Evolutionary conservation across 1,140 invertebrate species (phyloP).

Genomic region (Panulirus ornatus): DNA sequence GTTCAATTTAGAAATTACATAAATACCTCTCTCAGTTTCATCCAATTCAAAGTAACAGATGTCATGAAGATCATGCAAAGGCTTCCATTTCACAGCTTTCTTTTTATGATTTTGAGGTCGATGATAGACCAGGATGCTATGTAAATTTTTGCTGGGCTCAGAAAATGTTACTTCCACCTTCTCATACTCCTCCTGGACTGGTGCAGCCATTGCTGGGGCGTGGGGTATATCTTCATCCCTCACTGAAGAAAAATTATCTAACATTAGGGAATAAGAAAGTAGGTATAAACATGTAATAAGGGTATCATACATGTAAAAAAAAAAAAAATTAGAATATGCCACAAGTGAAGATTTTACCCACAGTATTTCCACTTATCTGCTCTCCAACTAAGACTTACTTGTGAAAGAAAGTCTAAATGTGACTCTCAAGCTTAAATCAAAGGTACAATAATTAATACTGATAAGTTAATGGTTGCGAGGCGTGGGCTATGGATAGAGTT

Average conservation of each 20-base stretch:
- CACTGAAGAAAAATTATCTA: not conserved
- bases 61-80: slow-evolving; percentile 87
- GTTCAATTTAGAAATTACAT: no score
- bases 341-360: not conserved
- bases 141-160: not conserved
- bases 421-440: no score
- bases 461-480: no score
- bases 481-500: no score
- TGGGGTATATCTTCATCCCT: slow-evolving; percentile 47
- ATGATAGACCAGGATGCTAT: slow-evolving; percentile 84
- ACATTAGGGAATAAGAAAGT: not conserved
- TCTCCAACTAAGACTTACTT: no score
- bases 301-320: no score
- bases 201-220: slow-evolving; percentile 41
- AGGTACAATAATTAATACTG: no score
- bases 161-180: slow-evolving; percentile 71
- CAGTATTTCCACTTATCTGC: no score
- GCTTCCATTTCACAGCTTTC: slow-evolving; percentile 90
- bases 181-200: slow-evolving; percentile 51
- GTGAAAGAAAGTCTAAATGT: no score
- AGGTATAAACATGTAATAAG: no score
- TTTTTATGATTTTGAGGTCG: slow-evolving; percentile 86
- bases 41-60: slow-evolving; percentile 94
- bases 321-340: no score
- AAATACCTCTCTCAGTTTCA: slow-evolving; percentile 90